Conservation (phyloP, 2,797 vertebrate genomes). For the Catamblyrhynchus diadema region DNA sequence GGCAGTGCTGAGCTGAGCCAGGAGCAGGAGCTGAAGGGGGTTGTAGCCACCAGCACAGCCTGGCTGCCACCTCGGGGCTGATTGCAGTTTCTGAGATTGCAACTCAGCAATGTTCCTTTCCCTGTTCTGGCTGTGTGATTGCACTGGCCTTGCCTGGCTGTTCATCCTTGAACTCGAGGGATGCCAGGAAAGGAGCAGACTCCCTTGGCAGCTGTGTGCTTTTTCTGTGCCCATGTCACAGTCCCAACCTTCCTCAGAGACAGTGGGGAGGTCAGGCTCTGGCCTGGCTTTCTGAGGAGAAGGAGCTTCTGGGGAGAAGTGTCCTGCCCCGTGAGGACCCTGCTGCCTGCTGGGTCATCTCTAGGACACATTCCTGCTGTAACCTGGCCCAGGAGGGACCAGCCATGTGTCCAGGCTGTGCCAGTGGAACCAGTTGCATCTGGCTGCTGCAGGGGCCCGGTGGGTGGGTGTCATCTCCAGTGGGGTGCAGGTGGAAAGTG, state of each 20-base stretch:
- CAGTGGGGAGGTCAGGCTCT: not conserved
- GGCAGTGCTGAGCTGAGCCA: not conserved
- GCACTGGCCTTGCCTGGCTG: not conserved
- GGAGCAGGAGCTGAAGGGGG: not conserved
- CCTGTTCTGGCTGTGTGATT: not conserved
- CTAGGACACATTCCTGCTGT: not conserved
- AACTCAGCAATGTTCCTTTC: not conserved
- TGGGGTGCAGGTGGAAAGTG: accelerated
- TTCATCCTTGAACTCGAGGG: not conserved
- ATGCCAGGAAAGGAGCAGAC: not conserved
- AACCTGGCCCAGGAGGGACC: not conserved
- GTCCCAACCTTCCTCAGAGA: accelerated
- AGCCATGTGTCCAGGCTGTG: not conserved
- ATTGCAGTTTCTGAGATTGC: not conserved
- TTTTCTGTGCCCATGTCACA: not conserved
- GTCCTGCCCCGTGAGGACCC: not conserved
- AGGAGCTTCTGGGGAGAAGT: not conserved
- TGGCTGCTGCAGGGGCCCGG: accelerated
- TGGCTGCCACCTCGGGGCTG: not conserved
- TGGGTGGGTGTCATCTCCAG: not conserved
- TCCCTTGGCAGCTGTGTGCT: not conserved
- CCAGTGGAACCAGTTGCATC: accelerated
- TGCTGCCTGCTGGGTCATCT: not conserved
- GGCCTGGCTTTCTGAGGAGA: not conserved
- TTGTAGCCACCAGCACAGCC: not conserved